Conservation (phyloP, 2,888 invertebrate species). For the Cylloceria caligata region DNA sequence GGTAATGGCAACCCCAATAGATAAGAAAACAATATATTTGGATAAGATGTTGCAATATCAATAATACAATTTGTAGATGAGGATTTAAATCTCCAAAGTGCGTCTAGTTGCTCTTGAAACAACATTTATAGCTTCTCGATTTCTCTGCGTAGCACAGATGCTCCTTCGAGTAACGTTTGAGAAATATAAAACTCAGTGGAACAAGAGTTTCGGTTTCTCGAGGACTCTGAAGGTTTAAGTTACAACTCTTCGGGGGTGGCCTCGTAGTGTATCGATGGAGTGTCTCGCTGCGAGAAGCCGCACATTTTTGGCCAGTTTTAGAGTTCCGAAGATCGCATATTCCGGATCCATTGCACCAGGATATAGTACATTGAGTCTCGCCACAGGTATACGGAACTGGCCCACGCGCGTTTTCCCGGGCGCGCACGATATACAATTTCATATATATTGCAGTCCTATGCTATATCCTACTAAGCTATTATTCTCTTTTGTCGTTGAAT, state of each 20-base stretch:
- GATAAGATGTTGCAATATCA: too few relatives aligned
- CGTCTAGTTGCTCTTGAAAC: not conserved
- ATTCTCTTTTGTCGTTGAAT: constrained; percentile 71
- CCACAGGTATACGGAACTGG: constrained; percentile 61
- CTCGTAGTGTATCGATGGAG: not conserved
- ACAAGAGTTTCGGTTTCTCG: constrained; percentile 8
- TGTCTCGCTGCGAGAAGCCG: constrained; percentile 8
- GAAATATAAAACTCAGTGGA: constrained; percentile 1
- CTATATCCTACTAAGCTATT: constrained; percentile 24
- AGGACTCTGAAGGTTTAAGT: constrained; percentile 31
- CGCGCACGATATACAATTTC: constrained; percentile 22
- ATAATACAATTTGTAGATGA: not conserved
- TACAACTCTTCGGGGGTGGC: constrained; percentile 42
- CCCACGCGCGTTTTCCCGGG: constrained; percentile 62
- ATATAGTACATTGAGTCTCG: constrained; percentile 25
- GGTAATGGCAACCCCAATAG: too few relatives aligned
- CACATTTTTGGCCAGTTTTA: constrained; percentile 31
- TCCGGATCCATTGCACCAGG: constrained; percentile 40
- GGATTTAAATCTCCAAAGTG: not conserved
- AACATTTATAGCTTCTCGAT: constrained; percentile 21
- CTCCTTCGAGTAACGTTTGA: not conserved
- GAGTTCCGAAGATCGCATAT: constrained; percentile 30
- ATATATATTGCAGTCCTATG: not conserved
- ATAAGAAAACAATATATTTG: too few relatives aligned
- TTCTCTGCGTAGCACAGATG: constrained; percentile 34